These are phyloP conservation scores for Poecilus cupreus DNA, from an alignment of 2,888 invertebrate species.

Conservation along the genomic window DNA sequence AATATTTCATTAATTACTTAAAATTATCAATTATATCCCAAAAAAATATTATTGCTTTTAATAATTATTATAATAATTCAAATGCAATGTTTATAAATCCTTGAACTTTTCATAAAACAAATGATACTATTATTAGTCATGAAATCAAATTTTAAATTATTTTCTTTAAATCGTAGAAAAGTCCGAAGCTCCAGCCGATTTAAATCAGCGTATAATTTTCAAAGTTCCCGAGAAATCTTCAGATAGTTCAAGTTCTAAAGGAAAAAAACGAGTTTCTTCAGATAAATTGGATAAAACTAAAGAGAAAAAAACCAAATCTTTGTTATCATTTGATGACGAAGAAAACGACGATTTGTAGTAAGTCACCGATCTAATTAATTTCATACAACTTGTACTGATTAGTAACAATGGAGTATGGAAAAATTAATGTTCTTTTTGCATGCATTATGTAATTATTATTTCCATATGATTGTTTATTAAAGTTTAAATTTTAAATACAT, in stretches of 20 bases:
- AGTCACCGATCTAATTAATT: conserved; percentile 9
- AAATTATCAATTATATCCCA: neutral
- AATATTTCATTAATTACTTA: neutral
- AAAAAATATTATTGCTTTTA: conserved; percentile 4
- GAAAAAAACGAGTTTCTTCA: conserved; percentile 62
- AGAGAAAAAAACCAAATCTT: conserved; percentile 67
- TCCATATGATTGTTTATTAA: neutral
- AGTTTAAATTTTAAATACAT: neutral
- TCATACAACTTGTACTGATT: neutral
- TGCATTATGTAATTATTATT: neutral
- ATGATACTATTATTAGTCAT: neutral
- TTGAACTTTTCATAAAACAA: conserved; percentile 14
- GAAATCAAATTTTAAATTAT: neutral
- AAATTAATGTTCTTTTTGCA: neutral
- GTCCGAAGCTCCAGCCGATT: conserved; percentile 77
- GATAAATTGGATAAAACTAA: conserved; percentile 64
- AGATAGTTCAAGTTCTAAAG: conserved; percentile 58
- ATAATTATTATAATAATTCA: neutral
- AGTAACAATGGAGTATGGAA: neutral
- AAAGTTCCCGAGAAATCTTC: conserved; percentile 69
- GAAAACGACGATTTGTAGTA: conserved; percentile 67
- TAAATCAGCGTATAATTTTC: conserved; percentile 77
- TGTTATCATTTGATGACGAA: conserved; percentile 74
- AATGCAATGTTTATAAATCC: neutral
- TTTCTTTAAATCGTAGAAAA: conserved; percentile 73